Base-by-base conservation (phyloP, 2,113 vertebrate species). In the Callipepla squamata region DNA sequence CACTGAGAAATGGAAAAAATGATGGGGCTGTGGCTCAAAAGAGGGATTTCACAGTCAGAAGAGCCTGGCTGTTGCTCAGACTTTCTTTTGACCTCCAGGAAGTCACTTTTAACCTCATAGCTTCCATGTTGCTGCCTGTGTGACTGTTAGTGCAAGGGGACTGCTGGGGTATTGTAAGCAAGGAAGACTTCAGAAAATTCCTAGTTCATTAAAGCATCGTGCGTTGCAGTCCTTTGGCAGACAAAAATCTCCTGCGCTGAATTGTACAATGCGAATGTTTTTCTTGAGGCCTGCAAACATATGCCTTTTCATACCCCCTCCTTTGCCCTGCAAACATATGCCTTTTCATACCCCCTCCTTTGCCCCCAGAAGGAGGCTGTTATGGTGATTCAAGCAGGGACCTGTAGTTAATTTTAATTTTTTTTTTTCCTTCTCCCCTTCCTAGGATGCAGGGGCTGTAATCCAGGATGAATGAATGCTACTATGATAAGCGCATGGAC, bases 401-500 rank as follows among this genome's bases (percentile, higher is more conserved):
- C 23, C 13, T 8, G 13, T 30, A 36, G 21, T 6, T 80, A 34
- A 25, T 58, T 85, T 67, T 90, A 73, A 77, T 85, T 9, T 30
- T 20, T 88, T 88, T 85, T 92, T 68, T 47, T 51, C 67, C 38
- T 95, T 50, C 23, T 23, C 21, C 85, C n/a, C 40, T 78, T 93
- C 86, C 93, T 85, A 98, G 98, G 98, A 97, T 96, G 93, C 58
- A 65, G 38, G 65, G 42, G 51, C 97, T 97, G 96, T 98, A 98
- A 98, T 98, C 97, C 95, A 98, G 96, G 90, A 97, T 98, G 97
- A 99, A 98, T 30, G 76, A 96, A 66, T 99, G 99, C 93, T 95
- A 99, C 97, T 98, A 99, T 86, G 97, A 99, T 48, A 92, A 98
- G 96, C 88, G 58, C 58, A 99, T 99, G 99, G 95, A 95, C 91